Conservation (phyloP, 1,140 invertebrate genomes). For the Drosophila insularis region DNA sequence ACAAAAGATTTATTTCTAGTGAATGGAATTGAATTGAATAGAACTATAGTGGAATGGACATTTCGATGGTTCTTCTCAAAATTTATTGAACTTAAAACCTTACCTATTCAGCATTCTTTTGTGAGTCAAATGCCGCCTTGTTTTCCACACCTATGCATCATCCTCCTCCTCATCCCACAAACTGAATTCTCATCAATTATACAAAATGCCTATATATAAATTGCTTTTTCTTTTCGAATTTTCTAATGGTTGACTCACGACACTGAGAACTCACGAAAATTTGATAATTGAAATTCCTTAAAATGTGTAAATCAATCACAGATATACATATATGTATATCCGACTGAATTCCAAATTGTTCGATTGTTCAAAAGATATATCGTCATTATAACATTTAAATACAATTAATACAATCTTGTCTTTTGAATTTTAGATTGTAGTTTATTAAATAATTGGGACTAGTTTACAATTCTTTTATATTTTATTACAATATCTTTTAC, state of each 20-base stretch:
- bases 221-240: not conserved
- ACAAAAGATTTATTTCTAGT: conserved; percentile 39
- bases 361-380: too few relatives aligned
- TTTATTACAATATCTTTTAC: too few relatives aligned
- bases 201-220: not conserved
- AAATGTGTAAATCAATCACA: not conserved
- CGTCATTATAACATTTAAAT: too few relatives aligned
- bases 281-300: not conserved
- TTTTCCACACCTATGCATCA: not conserved
- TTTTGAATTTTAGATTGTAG: too few relatives aligned
- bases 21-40: conserved; percentile 26
- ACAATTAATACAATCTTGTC: too few relatives aligned
- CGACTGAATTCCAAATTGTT: too few relatives aligned
- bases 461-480: too few relatives aligned
- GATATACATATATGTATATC: not conserved
- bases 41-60: not conserved
- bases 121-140: conserved; percentile 34
- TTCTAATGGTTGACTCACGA: conserved; percentile 4
- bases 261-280: not conserved
- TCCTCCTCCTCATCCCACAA: not conserved
- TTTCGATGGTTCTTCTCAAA: not conserved
- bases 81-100: conserved; percentile 34
- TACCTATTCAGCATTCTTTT: conserved; percentile 8
- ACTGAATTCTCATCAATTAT: conserved; percentile 25
- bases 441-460: too few relatives aligned